Conservation (phyloP, 2,797 vertebrate genomes). For the Geotrypetes seraphini region DNA sequence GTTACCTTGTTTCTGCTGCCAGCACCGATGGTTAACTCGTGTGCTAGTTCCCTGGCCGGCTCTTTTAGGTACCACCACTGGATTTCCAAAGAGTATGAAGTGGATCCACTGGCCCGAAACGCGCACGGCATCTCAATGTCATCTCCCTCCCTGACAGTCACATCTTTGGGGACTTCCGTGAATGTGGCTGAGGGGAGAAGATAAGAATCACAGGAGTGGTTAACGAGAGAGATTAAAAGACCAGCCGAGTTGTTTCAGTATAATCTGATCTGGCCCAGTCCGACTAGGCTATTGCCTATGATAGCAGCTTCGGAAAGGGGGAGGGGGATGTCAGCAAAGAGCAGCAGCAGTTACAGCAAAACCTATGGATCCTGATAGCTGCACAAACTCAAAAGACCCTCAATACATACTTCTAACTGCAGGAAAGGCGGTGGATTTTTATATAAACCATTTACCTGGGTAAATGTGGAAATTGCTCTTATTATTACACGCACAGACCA, state of each 20-base stretch:
- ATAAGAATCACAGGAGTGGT: conserved; percentile 27
- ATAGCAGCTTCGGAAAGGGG: no score
- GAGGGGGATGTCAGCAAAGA: no score
- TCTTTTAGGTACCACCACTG: conserved; percentile 94
- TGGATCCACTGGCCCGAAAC: conserved; percentile 75
- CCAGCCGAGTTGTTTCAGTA: not conserved
- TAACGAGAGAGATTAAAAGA: conserved; percentile 18
- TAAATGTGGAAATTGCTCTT: no score
- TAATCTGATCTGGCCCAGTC: conserved; percentile 4
- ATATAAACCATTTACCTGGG: no score
- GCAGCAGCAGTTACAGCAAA: no score
- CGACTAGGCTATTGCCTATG: not conserved
- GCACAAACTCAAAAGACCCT: no score
- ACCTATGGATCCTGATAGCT: no score
- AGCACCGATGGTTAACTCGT: conserved; percentile 71
- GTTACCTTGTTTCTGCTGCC: conserved; percentile 77
- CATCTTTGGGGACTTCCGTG: conserved; percentile 87
- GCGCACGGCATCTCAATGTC: conserved; percentile 93
- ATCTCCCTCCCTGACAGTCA: conserved; percentile 83
- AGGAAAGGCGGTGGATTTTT: no score
- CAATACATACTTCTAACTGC: no score
- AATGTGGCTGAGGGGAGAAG: conserved; percentile 65
- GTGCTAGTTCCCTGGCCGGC: conserved; percentile 61
- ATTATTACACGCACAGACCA: no score
- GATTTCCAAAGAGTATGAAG: conserved; percentile 84